Conservation (phyloP, 2,888 invertebrate genomes). For the Archips xylosteana region DNA sequence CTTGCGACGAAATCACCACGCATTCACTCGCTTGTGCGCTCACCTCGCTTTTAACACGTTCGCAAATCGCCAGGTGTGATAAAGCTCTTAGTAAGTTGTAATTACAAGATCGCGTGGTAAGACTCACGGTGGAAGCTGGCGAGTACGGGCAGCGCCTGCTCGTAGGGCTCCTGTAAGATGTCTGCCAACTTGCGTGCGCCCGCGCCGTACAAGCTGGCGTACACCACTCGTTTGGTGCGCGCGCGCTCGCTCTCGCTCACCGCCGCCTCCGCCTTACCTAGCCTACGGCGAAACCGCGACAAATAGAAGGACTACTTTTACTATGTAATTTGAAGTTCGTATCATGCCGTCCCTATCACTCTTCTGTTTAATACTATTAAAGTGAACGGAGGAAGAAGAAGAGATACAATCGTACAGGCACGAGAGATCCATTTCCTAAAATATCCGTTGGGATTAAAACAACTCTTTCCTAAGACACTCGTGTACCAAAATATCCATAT, state of each 20-base stretch:
- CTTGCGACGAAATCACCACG: too few relatives aligned
- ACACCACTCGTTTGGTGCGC: constrained; percentile 81
- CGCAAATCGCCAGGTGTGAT: too few relatives aligned
- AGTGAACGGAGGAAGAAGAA: too few relatives aligned
- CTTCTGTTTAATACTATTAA: too few relatives aligned
- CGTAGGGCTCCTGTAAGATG: constrained; percentile 64
- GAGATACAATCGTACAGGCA: too few relatives aligned
- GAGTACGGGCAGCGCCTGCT: constrained; percentile 63
- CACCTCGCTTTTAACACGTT: too few relatives aligned
- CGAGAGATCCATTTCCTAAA: too few relatives aligned
- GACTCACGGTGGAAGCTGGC: constrained; percentile 71
- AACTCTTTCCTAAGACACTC: too few relatives aligned
- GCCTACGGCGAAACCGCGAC: constrained; percentile 54
- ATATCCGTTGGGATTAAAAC: too few relatives aligned
- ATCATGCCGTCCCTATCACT: background rate
- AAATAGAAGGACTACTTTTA: background rate
- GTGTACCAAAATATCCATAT: too few relatives aligned
- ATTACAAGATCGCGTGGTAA: background rate
- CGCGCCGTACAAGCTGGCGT: constrained; percentile 82
- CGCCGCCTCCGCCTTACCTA: constrained; percentile 57
- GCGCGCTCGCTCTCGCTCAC: constrained; percentile 68
- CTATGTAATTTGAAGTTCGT: background rate
- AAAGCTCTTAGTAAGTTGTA: too few relatives aligned
- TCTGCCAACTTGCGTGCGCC: constrained; percentile 73
- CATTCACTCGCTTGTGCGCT: too few relatives aligned